Evolutionary conservation across 2,888 invertebrate genomes (phyloP), one percentile per base, ranked within the genome.

Genomic region (Bugulina stolonifera): DNA sequence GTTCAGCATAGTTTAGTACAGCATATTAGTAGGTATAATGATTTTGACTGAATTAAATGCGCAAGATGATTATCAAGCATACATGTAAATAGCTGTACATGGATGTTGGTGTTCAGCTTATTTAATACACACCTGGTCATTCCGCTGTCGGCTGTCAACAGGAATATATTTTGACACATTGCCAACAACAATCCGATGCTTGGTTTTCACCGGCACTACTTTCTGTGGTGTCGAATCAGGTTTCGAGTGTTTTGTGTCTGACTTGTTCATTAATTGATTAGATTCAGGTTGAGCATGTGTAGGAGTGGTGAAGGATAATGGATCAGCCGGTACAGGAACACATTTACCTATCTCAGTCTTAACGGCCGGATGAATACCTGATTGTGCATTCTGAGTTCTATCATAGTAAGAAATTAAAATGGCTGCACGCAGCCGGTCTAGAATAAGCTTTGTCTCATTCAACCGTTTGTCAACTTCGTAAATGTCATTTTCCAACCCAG

Each of bases 91-190:
- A n/a, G n/a, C n/a, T n/a, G n/a, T n/a, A n/a, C n/a, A n/a, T n/a
- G n/a, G n/a, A n/a, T n/a, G n/a, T n/a, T n/a, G n/a, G n/a, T n/a
- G n/a, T n/a, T n/a, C n/a, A n/a, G n/a, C n/a, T n/a, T n/a, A n/a
- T n/a, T n/a, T n/a, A n/a, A 18, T 10, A 43, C 43, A 43, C 43
- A 64, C 89, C 29, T 88, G 88, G 80, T 90, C 90, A 76, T 80
- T 82, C 22, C 78, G 79, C 35, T 88, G 87, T 35, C 88, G 84
- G 29, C 89, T 89, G 78, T 91, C 88, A 0, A 90, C 87, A 0
- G 90, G 89, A 34, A 92, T 81, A 75, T 79, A 81, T 81, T 91
- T 92, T 0, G 93, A 93, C 1, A 93, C 91, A 85, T 94, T 94
- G 0, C 92, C 88, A 72, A 88, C 85, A 32, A 88, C 78, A 34